Percentiles rank a stretch among this genome's conserved stretches.
phyloP scores from a whole-genome alignment of 2,888 invertebrate species.

The Phragmatobia fuliginosa region DNA sequence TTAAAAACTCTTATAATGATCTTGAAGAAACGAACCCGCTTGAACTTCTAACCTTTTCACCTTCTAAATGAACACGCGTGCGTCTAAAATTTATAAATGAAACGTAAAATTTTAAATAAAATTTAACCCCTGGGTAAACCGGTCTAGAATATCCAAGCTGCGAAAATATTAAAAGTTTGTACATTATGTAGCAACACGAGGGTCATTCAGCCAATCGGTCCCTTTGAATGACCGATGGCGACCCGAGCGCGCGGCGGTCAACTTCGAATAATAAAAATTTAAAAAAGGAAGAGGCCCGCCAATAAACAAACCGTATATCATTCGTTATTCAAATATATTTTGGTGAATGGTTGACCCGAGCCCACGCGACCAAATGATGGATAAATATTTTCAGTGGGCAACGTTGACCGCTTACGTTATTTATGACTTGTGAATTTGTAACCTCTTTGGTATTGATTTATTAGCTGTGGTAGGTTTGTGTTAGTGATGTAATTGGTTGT shows the following conservation, averaged over 20 bases:
- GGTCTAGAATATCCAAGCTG: constrained; percentile 76
- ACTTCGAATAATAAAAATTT: constrained; percentile 76
- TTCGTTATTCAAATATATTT: constrained; percentile 84
- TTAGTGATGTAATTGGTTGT: background rate
- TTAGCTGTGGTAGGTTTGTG: background rate
- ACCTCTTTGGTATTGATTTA: constrained; percentile 48
- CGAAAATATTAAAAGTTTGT: constrained; percentile 80
- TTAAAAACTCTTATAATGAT: constrained; percentile 32
- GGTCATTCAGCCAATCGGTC: constrained; percentile 73
- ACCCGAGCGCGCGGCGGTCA: constrained; percentile 81
- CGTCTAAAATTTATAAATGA: constrained; percentile 80
- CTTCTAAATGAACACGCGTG: constrained; percentile 78
- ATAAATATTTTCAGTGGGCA: constrained; percentile 85
- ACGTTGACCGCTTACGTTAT: constrained; percentile 73
- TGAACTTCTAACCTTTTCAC: constrained; percentile 75
- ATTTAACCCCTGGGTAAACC: constrained; percentile 65
- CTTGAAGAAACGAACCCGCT: constrained; percentile 57
- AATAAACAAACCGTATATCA: constrained; percentile 87
- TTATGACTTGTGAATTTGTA: constrained; percentile 77
- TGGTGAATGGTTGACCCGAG: constrained; percentile 84
- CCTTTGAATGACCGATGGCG: constrained; percentile 76
- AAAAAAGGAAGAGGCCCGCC: constrained; percentile 83
- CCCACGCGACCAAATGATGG: constrained; percentile 84
- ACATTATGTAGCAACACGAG: constrained; percentile 77
- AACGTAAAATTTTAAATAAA: constrained; percentile 83